A percentile compares a stretch with the other conserved stretches of the same genome.
These are phyloP conservation scores for Frankliniella fusca DNA, from an alignment of 2,888 invertebrate genomes.

Conservation along the genomic window DNA sequence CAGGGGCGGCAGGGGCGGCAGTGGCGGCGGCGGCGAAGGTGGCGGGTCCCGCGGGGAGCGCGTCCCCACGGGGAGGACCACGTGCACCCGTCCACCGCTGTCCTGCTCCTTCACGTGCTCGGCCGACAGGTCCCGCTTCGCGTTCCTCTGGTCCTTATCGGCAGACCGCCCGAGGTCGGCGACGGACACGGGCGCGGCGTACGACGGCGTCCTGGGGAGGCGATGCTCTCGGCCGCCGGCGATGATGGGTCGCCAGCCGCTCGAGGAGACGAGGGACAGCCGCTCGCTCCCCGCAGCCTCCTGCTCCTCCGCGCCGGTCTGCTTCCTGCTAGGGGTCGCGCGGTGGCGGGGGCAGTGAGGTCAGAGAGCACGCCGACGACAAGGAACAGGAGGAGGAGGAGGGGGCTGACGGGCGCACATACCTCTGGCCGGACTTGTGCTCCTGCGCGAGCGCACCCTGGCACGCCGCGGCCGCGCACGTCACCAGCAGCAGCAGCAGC, in stretches of 20 bases:
- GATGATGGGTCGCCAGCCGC: neutral
- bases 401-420: neutral
- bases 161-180: neutral
- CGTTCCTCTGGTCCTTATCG: neutral
- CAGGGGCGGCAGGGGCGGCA: neutral
- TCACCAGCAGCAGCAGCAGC: neutral
- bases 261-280: neutral
- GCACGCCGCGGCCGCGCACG: neutral
- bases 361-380: neutral
- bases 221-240: neutral
- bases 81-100: neutral
- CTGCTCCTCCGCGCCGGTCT: neutral
- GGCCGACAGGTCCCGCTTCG: neutral
- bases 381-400: neutral
- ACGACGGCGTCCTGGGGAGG: neutral
- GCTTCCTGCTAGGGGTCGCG: neutral
- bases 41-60: neutral
- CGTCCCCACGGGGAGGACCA: neutral
- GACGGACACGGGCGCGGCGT: neutral
- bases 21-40: neutral
- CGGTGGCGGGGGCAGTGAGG: neutral
- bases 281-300: neutral
- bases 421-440: neutral
- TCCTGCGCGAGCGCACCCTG: neutral
- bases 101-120: neutral